These are phyloP conservation scores for Euschistus heros DNA, from an alignment of 1,140 invertebrate species.

Conservation along the genomic window DNA sequence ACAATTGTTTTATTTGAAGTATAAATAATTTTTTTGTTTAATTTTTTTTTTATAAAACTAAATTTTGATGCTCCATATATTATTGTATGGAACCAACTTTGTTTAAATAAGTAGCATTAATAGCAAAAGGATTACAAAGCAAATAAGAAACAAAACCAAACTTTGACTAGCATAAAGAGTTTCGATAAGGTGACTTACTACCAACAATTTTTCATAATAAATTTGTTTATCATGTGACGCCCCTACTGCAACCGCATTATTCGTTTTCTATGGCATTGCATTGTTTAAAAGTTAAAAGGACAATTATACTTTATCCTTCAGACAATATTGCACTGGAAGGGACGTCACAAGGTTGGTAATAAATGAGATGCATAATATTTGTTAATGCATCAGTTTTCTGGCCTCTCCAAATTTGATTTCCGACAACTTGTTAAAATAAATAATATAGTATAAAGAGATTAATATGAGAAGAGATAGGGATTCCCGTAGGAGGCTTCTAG, in stretches of 20 bases:
- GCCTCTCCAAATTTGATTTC: too few relatives aligned
- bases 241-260: too few relatives aligned
- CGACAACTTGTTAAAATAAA: background rate
- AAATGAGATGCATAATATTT: too few relatives aligned
- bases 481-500: background rate
- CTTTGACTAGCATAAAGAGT: slow-evolving; percentile 5
- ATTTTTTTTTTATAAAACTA: background rate
- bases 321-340: too few relatives aligned
- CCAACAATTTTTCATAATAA: background rate
- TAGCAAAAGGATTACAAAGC: slow-evolving; percentile 14
- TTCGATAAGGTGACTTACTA: background rate
- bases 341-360: too few relatives aligned
- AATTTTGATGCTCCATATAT: background rate
- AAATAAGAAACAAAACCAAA: slow-evolving; percentile 13
- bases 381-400: too few relatives aligned
- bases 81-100: background rate
- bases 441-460: background rate
- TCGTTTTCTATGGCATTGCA: too few relatives aligned
- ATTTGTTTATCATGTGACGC: too few relatives aligned
- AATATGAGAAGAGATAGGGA: background rate
- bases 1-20: slow-evolving; percentile 1
- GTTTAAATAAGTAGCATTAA: slow-evolving; percentile 2
- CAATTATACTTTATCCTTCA: too few relatives aligned
- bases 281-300: too few relatives aligned
- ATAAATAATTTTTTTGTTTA: background rate